Percentiles rank a stretch among this genome's conserved stretches.
Conservation (phyloP, 2,797 vertebrate species). For the Potorous gilbertii region DNA sequence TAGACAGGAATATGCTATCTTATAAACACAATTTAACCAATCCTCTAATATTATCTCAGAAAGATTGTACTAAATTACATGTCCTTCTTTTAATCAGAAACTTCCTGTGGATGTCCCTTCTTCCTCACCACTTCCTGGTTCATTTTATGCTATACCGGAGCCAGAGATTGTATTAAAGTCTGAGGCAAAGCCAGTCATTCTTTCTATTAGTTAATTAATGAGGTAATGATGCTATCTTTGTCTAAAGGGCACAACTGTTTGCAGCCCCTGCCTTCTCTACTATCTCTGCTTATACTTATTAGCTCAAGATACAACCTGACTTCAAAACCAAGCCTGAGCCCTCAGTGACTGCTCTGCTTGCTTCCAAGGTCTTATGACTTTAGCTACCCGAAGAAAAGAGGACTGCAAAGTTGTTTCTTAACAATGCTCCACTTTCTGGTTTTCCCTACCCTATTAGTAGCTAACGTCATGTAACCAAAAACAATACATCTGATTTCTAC, state of each 20-base stretch:
- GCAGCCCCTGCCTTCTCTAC: background rate
- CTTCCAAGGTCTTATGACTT: background rate
- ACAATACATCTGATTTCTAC: background rate
- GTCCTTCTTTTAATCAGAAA: background rate
- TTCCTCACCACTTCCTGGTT: background rate
- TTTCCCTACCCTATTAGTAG: background rate
- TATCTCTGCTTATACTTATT: background rate
- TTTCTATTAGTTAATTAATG: background rate
- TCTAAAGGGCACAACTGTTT: no score
- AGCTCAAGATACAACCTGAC: background rate
- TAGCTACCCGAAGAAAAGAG: background rate
- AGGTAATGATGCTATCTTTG: background rate
- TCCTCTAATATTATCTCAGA: background rate
- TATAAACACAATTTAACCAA: background rate
- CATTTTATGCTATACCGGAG: background rate
- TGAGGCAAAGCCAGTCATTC: background rate
- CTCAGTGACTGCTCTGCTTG: background rate
- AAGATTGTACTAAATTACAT: background rate
- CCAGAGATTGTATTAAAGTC: background rate
- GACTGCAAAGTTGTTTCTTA: constrained; percentile 19
- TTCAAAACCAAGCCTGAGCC: background rate
- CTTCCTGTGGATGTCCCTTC: background rate
- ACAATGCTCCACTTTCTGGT: background rate
- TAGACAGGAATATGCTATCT: background rate
- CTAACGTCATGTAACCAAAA: background rate